Evolutionary conservation across 1,140 invertebrate genomes (phyloP).

Genomic region (Diorhabda sublineata): DNA sequence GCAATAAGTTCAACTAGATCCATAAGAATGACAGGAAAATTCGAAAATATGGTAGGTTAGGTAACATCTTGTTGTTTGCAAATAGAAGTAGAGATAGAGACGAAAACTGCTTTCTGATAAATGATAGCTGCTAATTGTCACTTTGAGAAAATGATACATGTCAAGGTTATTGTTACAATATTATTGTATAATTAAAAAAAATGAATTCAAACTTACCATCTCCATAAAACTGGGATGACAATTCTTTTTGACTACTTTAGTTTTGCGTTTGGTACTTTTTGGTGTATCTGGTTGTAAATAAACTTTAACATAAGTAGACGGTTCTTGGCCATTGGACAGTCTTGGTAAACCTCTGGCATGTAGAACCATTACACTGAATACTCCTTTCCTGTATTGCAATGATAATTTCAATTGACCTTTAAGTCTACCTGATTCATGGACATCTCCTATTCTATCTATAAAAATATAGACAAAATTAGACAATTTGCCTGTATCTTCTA

Average conservation of each 20-base stretch:
- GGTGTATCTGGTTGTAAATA: slow-evolving; percentile 85
- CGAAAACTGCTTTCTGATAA: too few species aligned
- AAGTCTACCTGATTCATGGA: slow-evolving; percentile 36
- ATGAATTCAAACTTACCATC: slow-evolving; percentile 63
- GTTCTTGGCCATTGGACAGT: slow-evolving; percentile 69
- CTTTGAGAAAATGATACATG: too few species aligned
- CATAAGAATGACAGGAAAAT: too few species aligned
- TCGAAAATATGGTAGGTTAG: too few species aligned
- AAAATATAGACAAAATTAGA: slow-evolving; percentile 3
- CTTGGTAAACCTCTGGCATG: slow-evolving; percentile 81
- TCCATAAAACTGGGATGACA: slow-evolving; percentile 98
- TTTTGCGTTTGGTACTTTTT: slow-evolving; percentile 92
- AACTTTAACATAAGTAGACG: slow-evolving; percentile 90
- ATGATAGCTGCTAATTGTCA: too few species aligned
- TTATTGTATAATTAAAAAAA: too few species aligned
- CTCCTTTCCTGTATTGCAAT: slow-evolving; percentile 74
- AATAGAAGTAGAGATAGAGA: too few species aligned
- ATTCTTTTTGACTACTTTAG: slow-evolving; percentile 85
- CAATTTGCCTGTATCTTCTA: too few species aligned
- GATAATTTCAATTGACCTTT: slow-evolving; percentile 61
- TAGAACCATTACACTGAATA: slow-evolving; percentile 80
- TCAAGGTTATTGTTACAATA: too few species aligned
- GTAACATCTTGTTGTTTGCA: too few species aligned
- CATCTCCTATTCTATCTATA: slow-evolving; percentile 22
- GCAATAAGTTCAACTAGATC: too few species aligned